Percentiles rank a stretch among this genome's conserved stretches.
phyloP scores from a whole-genome alignment of 1,140 invertebrate genomes.

The Heliothis virescens region DNA sequence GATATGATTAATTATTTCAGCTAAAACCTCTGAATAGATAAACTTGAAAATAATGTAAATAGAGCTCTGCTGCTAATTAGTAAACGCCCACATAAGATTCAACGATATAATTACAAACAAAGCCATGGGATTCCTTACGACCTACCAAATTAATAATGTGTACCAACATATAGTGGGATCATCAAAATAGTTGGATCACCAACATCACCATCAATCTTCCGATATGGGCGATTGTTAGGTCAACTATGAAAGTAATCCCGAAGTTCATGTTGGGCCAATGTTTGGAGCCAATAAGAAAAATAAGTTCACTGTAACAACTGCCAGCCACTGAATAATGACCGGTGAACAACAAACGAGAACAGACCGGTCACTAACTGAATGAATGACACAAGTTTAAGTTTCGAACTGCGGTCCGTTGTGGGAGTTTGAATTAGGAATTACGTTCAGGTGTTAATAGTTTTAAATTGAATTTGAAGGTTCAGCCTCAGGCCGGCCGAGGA shows the following conservation, averaged over 20 bases:
- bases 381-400: neutral
- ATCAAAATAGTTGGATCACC: too few species aligned
- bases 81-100: neutral
- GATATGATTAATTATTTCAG: too few species aligned
- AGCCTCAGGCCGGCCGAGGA: neutral
- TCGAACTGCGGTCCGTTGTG: slow-evolving; percentile 4
- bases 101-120: slow-evolving; percentile 9
- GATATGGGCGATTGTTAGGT: too few species aligned
- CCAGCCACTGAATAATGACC: neutral
- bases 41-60: neutral
- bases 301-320: neutral
- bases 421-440: slow-evolving; percentile 5
- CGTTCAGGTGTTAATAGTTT: neutral
- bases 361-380: neutral
- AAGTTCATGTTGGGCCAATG: neutral
- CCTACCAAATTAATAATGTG: too few species aligned
- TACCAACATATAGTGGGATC: too few species aligned
- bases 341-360: neutral
- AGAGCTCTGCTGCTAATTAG: neutral
- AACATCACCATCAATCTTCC: too few species aligned
- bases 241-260: too few species aligned
- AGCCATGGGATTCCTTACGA: too few species aligned
- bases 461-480: neutral
- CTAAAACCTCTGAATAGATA: too few species aligned
- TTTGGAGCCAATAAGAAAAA: neutral